Evolutionary conservation across 2,888 invertebrate genomes (phyloP).

Genomic region (Lepidonotus clava): DNA sequence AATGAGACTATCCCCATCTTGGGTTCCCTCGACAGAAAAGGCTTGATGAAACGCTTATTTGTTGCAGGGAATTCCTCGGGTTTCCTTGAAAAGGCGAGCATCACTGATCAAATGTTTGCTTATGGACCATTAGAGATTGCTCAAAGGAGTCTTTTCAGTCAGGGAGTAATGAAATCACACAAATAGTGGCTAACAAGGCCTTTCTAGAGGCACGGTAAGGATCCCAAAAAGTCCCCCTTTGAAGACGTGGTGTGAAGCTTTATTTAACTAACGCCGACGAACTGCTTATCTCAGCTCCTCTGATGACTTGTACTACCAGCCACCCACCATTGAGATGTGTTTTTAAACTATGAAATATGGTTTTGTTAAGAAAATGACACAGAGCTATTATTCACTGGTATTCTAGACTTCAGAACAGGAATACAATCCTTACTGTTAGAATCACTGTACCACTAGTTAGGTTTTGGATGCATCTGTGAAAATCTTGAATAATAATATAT

Average conservation of each 20-base stretch:
- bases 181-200: neutral
- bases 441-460: no score
- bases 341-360: no score
- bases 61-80: neutral
- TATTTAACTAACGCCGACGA: constrained; percentile 1
- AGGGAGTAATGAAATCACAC: neutral
- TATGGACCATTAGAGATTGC: neutral
- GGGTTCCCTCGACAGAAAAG: neutral
- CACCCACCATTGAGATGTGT: no score
- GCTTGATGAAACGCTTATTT: neutral
- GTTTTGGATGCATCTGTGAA: no score
- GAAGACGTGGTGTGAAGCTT: neutral
- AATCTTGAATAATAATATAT: no score
- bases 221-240: neutral
- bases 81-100: neutral
- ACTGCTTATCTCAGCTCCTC: no score
- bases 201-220: neutral
- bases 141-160: neutral
- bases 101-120: neutral
- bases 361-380: no score
- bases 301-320: no score
- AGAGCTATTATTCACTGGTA: no score
- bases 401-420: no score
- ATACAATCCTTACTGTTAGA: no score
- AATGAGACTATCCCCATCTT: constrained; percentile 11